Evolutionary conservation across 2,888 invertebrate genomes (phyloP).

Genomic region (Acanthosepion lycidas): DNA sequence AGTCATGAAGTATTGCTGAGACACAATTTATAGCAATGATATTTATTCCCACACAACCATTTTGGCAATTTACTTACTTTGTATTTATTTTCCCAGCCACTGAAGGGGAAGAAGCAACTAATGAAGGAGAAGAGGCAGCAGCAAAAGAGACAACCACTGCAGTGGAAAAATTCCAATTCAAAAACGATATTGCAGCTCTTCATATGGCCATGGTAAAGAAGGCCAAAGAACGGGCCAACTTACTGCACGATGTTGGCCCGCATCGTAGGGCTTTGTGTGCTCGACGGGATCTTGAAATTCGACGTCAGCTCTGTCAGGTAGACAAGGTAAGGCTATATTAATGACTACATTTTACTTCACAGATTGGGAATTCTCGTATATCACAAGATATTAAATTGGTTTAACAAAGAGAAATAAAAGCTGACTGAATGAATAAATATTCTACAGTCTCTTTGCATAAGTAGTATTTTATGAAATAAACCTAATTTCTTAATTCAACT

Average conservation of each 20-base stretch:
- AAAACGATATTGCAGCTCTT: constrained; percentile 68
- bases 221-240: constrained; percentile 70
- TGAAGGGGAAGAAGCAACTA: not conserved
- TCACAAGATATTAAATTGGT: no score
- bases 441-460: no score
- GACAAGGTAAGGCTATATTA: constrained; percentile 61
- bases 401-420: not conserved
- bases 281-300: constrained; percentile 84
- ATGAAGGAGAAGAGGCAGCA: not conserved
- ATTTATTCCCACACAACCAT: no score
- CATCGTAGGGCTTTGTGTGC: constrained; percentile 86
- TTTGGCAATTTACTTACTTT: no score
- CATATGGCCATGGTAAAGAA: constrained; percentile 66
- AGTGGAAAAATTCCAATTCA: constrained; percentile 55
- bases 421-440: no score
- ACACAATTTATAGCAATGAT: no score
- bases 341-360: not conserved
- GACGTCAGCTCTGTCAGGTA: constrained; percentile 76
- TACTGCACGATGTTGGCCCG: constrained; percentile 83
- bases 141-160: not conserved
- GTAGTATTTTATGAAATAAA: no score
- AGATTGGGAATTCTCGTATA: no score
- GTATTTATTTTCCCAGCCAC: no score
- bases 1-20: no score
- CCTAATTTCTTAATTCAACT: no score